These are phyloP conservation scores for Amia ocellicauda DNA, from an alignment of 2,113 vertebrate genomes.

Conservation along the genomic window DNA sequence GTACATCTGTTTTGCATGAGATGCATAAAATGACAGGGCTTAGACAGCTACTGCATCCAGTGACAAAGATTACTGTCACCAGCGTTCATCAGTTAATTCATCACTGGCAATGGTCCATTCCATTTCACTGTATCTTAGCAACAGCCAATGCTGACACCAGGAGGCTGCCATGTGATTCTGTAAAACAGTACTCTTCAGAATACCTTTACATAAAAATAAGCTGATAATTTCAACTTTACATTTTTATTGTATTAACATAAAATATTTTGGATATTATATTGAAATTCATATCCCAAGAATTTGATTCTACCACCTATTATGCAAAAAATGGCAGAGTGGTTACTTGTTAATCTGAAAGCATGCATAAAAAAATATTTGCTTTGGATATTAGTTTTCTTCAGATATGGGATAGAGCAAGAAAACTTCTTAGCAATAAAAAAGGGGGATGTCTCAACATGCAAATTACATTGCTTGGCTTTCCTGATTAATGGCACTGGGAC, in stretches of 20 bases:
- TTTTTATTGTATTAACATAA: conserved; percentile 83
- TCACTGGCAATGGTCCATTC: conserved; percentile 90
- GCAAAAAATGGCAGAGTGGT: conserved; percentile 50
- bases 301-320: conserved; percentile 65
- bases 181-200: conserved; percentile 73
- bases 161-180: conserved; percentile 72
- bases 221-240: conserved; percentile 75
- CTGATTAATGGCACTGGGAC: conserved; percentile 41
- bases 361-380: conserved; percentile 63
- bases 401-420: conserved; percentile 40
- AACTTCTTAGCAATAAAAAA: conserved; percentile 50
- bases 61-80: conserved; percentile 91
- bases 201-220: conserved; percentile 78
- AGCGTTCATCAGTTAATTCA: conserved; percentile 88
- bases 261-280: conserved; percentile 64
- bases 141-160: conserved; percentile 79
- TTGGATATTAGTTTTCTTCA: conserved; percentile 63
- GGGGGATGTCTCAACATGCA: conserved; percentile 47
- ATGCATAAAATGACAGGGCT: conserved; percentile 95
- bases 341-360: conserved; percentile 65
- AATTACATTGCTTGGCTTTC: conserved; percentile 38
- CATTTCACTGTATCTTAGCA: conserved; percentile 93
- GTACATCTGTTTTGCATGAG: conserved; percentile 96
- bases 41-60: conserved; percentile 93
- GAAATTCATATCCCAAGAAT: conserved; percentile 69